phyloP scores from a whole-genome alignment of 2,113 vertebrate species.

The Porphyrio hochstetteri region DNA sequence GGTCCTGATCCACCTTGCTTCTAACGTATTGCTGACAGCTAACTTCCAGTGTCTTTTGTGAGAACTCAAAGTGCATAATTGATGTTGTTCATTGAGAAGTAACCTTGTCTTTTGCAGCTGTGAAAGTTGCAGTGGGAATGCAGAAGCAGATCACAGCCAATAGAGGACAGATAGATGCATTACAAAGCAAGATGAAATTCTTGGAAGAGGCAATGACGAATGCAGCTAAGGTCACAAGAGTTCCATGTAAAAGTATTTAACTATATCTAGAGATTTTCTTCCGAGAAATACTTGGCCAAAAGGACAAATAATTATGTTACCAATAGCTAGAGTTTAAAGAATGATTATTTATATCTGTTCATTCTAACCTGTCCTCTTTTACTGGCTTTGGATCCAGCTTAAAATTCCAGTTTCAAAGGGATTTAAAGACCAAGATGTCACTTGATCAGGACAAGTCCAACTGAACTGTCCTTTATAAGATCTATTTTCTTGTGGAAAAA shows the following conservation, averaged over 20 bases:
- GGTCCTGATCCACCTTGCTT: not conserved
- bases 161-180: slow-evolving; percentile 81
- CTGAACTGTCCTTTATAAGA: not conserved
- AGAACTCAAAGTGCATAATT: not conserved
- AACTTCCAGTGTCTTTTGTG: not conserved
- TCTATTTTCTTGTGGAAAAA: not conserved
- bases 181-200: slow-evolving; percentile 84
- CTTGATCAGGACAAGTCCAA: not conserved
- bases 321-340: not conserved
- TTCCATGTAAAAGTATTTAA: not conserved
- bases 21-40: not conserved
- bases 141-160: slow-evolving; percentile 86
- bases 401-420: not conserved
- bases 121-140: slow-evolving; percentile 84
- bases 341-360: not conserved
- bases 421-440: not conserved
- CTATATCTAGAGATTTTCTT: not conserved
- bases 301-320: not conserved
- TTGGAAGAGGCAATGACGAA: slow-evolving; percentile 82
- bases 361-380: not conserved
- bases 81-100: not conserved
- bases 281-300: not conserved
- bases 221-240: slow-evolving; percentile 73
- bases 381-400: not conserved
- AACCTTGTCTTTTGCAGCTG: slow-evolving; percentile 65